Conservation (phyloP, 2,797 vertebrate genomes). For the Bucorvus abyssinicus region DNA sequence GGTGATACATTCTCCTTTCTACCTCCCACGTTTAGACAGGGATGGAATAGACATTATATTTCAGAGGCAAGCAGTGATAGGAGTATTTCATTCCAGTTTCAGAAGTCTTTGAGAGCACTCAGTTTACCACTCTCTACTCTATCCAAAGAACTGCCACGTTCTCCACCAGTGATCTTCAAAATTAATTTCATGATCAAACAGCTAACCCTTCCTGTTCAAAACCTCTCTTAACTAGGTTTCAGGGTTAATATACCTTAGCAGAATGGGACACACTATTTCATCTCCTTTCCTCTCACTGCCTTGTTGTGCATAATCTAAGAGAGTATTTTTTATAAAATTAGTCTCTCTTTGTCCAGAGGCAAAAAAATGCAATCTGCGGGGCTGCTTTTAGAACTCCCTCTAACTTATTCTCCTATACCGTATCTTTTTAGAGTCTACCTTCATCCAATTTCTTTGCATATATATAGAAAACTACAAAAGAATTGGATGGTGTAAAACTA, state of each 20-base stretch:
- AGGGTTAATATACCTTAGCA: background rate
- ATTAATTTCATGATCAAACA: background rate
- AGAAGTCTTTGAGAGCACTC: background rate
- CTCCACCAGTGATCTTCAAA: background rate
- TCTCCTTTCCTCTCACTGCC: background rate
- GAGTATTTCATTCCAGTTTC: background rate
- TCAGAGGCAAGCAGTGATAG: background rate
- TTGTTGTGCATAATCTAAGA: background rate
- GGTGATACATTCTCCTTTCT: slow-evolving; percentile 49
- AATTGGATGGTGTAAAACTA: background rate
- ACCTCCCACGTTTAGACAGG: slow-evolving; percentile 34
- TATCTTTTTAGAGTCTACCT: background rate
- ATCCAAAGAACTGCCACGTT: background rate
- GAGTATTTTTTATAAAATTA: background rate
- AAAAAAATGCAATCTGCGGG: background rate
- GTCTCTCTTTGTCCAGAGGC: background rate
- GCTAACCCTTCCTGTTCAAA: background rate
- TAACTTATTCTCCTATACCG: background rate
- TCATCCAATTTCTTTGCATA: background rate
- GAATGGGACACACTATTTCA: background rate
- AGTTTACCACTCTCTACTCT: background rate
- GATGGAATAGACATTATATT: slow-evolving; percentile 24
- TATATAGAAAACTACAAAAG: background rate
- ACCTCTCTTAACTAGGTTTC: background rate
- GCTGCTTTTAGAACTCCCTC: background rate